phyloP scores from a whole-genome alignment of 2,797 vertebrate species.

The Phataginus tricuspis region DNA sequence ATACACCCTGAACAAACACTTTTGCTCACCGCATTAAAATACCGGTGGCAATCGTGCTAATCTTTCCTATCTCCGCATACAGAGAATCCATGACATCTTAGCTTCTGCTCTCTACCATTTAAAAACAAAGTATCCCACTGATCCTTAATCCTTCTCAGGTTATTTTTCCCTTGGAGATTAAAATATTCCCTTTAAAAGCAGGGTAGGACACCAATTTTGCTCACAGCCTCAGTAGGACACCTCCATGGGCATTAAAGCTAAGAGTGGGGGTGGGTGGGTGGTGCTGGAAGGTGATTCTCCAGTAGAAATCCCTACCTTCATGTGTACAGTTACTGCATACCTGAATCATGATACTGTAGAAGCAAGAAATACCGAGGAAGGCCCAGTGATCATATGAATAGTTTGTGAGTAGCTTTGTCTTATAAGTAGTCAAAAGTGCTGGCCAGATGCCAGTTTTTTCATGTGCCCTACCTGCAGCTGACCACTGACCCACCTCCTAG shows the following conservation, averaged over 20 bases:
- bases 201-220: background rate
- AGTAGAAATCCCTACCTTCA: background rate
- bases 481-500: background rate
- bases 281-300: background rate
- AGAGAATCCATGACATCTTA: background rate
- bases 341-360: fast-evolving
- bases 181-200: background rate
- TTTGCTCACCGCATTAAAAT: background rate
- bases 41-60: too few species aligned
- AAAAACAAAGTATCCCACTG: background rate
- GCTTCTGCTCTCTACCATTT: background rate
- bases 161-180: background rate
- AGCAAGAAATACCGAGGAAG: background rate
- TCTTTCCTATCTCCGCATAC: background rate
- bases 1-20: background rate
- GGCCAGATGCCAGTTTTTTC: background rate
- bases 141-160: background rate
- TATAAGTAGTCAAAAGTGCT: background rate
- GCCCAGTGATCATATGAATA: background rate
- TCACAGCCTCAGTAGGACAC: background rate
- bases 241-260: background rate
- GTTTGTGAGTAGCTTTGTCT: background rate
- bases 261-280: background rate
- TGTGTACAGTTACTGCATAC: background rate
- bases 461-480: background rate